phyloP scores from a whole-genome alignment of 2,888 invertebrate genomes.

The Bursaphelenchus okinawaensis region DNA sequence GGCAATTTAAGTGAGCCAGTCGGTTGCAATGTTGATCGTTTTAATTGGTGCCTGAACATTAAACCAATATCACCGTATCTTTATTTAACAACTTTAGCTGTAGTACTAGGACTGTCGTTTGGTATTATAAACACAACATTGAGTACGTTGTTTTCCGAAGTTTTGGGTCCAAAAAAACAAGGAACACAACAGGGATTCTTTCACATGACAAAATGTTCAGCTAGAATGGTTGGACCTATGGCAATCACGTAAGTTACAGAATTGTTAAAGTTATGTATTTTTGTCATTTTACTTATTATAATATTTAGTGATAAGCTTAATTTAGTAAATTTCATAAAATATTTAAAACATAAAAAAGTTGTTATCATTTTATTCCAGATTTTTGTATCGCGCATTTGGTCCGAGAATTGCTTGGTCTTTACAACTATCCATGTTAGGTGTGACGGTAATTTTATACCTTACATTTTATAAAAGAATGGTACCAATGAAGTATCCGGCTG shows the following conservation, averaged over 20 bases:
- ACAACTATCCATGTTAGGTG: slow-evolving; percentile 5
- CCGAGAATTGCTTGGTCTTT: slow-evolving; percentile 6
- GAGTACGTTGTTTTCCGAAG: slow-evolving; percentile 9
- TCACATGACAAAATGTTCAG: slow-evolving; percentile 7
- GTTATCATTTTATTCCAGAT: background rate
- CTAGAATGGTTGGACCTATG: slow-evolving; percentile 3
- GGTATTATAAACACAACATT: slow-evolving; percentile 10
- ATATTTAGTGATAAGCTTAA: no score
- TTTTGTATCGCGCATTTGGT: slow-evolving; percentile 6
- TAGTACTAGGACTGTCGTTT: background rate
- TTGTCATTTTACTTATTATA: no score
- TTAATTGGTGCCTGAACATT: slow-evolving; percentile 9
- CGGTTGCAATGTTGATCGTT: slow-evolving; percentile 14
- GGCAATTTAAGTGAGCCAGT: background rate
- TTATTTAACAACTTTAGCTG: background rate
- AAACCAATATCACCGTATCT: background rate
- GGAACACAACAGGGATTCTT: slow-evolving; percentile 8
- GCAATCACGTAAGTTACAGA: background rate
- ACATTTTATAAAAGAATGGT: slow-evolving; percentile 1
- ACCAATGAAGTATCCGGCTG: background rate
- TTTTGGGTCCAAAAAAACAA: slow-evolving; percentile 6
- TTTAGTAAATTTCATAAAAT: no score
- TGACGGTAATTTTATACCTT: slow-evolving; percentile 12
- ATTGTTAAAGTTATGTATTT: no score
- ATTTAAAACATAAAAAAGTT: no score